A percentile compares a stretch with the other conserved stretches of the same genome.
These are phyloP conservation scores for Drosophila oshimai DNA, from an alignment of 1,140 invertebrate species.

Conservation along the genomic window DNA sequence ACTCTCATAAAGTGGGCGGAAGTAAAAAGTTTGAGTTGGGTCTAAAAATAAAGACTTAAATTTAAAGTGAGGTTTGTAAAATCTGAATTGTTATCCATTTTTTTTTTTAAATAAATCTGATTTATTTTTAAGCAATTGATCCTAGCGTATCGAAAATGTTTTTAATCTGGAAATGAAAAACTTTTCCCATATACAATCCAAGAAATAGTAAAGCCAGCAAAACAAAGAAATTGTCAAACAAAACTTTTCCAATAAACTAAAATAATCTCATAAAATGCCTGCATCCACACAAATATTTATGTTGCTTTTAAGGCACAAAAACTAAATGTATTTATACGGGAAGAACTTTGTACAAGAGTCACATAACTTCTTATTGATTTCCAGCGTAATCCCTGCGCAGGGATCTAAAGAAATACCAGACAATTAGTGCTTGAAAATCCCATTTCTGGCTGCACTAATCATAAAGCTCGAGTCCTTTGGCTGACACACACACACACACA, in stretches of 20 bases:
- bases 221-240: constrained; percentile 45
- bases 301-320: background rate
- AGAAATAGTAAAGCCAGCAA: background rate
- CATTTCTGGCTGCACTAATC: constrained; percentile 51
- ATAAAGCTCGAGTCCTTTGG: constrained; percentile 39
- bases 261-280: background rate
- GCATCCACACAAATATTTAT: background rate
- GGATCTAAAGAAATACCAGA: constrained; percentile 18
- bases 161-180: no score
- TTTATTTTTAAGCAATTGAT: no score
- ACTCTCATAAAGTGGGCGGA: background rate
- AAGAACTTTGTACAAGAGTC: background rate
- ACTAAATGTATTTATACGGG: background rate
- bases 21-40: no score
- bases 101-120: no score
- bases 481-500: background rate
- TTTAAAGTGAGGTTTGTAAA: no score
- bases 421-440: constrained; percentile 56
- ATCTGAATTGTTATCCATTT: no score
- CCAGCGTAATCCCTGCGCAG: background rate
- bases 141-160: no score
- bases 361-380: constrained; percentile 46
- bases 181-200: no score
- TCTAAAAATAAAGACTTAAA: no score
- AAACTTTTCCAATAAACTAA: constrained; percentile 51